Base-by-base conservation (phyloP, 2,113 vertebrate genomes). In the Lepus timidus region DNA sequence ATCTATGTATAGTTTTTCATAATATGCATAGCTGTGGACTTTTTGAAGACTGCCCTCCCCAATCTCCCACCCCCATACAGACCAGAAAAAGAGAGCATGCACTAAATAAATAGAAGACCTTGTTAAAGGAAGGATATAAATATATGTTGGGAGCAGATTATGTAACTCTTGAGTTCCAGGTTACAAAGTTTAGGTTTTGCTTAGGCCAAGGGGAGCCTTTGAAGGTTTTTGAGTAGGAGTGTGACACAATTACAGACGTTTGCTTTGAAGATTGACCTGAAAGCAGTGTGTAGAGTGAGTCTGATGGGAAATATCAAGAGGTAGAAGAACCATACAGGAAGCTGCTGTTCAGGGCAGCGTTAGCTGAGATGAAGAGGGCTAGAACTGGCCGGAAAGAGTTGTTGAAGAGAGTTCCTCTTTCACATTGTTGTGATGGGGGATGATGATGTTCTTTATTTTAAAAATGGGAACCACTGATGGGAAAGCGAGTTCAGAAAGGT, bases 131-230 rank as follows among this genome's bases (percentile, higher is more conserved):
- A 93, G 17, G 20, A 36, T 82, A 14, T 39, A 79, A 29, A 79
- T 14, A 39, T 58, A 65, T 25, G 9, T 70, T 71, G 1, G 22
- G 25, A 49, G 1, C 23, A 76, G 85, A 62, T 85, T 75, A 49
- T 51, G 16, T 4, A 88, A 27, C 19, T 78, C 44, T 62, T 80
- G 27, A 84, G 49, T 86, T 83, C 64, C 17, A 62, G 33, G 25
- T 85, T 79, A 75, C 23, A 92, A 68, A 70, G 27, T 71, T 85
- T 33, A 84, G 78, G 55, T 90, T 92, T 95, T 80, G 36, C 51
- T 88, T 81, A 80, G 68, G 68, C 27, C 65, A 39, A 58, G 36
- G 44, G 67, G 22, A 88, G 25, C 12, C 51, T 84, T 58, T 75
- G 70, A 61, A 91, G 58, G 51, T 70, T 96, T 71, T 76, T 68